Evolutionary conservation across 2,113 vertebrate genomes (phyloP).

Genomic region (Eretmodus cyanostictus): DNA sequence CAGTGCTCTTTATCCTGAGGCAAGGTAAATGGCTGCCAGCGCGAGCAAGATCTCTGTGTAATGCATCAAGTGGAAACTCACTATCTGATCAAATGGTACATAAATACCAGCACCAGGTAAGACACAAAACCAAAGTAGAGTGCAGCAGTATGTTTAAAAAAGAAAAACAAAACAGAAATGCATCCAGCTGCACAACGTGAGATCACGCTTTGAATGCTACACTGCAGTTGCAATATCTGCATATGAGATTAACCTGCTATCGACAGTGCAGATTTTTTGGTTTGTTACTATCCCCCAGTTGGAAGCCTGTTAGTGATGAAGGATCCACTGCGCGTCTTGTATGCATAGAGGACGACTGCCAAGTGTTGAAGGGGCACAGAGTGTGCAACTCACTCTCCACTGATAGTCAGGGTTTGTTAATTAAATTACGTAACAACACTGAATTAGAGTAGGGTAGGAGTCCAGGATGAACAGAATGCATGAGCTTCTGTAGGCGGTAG

Average conservation of each 20-base stretch:
- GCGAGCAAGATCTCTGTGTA: background rate
- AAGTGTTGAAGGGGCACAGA: constrained; percentile 34
- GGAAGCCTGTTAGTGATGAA: constrained; percentile 19
- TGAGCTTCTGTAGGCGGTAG: constrained; percentile 4
- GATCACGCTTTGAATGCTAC: background rate
- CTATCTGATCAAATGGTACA: constrained; percentile 10
- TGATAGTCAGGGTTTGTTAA: constrained; percentile 21
- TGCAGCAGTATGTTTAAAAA: background rate
- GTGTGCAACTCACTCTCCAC: constrained; percentile 4
- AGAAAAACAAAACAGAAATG: background rate
- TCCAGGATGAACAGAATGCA: constrained; percentile 13
- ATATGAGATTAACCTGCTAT: background rate
- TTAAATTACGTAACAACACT: constrained; percentile 26
- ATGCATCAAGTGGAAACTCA: constrained; percentile 16
- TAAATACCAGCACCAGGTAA: background rate
- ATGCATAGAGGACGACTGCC: constrained; percentile 6
- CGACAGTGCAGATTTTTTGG: background rate
- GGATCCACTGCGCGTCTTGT: background rate
- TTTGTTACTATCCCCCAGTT: background rate
- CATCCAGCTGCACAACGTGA: background rate
- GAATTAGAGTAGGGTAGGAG: constrained; percentile 23
- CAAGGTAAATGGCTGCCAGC: background rate
- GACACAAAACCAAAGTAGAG: background rate
- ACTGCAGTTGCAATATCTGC: background rate
- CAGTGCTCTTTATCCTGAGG: background rate